phyloP scores from a whole-genome alignment of 30 jellyfish, hydroid and myxozoan genomes.

The Aurelia sp. region DNA sequence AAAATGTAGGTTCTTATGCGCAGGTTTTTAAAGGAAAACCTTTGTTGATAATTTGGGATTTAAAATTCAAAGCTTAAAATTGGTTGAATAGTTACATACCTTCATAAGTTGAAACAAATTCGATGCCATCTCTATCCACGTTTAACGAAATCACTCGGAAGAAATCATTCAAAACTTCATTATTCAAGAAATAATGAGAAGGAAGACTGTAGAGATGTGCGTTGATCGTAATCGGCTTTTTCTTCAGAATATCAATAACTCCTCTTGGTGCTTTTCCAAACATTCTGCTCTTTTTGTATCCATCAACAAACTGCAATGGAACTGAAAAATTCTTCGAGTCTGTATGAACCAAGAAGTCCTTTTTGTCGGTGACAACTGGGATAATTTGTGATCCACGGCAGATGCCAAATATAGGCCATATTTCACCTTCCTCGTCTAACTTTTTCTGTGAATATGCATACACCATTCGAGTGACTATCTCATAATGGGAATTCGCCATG shows the following conservation, averaged over 20 bases:
- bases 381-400: constrained; percentile 96
- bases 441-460: constrained; percentile 61
- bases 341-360: constrained; percentile 65
- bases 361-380: constrained; percentile 68
- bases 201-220: constrained; percentile 83
- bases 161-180: constrained; percentile 57
- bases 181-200: constrained; percentile 39
- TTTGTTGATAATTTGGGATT: too few species aligned
- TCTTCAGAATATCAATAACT: constrained; percentile 62
- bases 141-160: constrained; percentile 80
- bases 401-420: constrained; percentile 90
- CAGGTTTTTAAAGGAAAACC: too few species aligned
- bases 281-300: constrained; percentile 73
- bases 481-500: constrained; percentile 88
- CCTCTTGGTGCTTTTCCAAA: constrained; percentile 93
- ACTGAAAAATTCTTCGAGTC: constrained; percentile 77
- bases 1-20: too few species aligned
- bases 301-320: constrained; percentile 76
- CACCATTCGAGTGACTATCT: constrained; percentile 66
- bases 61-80: too few species aligned
- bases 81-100: constrained; percentile 47
- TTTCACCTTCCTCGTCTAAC: constrained; percentile 73
- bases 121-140: constrained; percentile 82
- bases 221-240: constrained; percentile 84
- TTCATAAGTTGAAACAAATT: constrained; percentile 88